A percentile compares a stretch with the other conserved stretches of the same genome.
These are phyloP conservation scores for Oopsacas minuta DNA, from an alignment of 37 sponge, comb jelly and placozoan genomes.

Conservation along the genomic window DNA sequence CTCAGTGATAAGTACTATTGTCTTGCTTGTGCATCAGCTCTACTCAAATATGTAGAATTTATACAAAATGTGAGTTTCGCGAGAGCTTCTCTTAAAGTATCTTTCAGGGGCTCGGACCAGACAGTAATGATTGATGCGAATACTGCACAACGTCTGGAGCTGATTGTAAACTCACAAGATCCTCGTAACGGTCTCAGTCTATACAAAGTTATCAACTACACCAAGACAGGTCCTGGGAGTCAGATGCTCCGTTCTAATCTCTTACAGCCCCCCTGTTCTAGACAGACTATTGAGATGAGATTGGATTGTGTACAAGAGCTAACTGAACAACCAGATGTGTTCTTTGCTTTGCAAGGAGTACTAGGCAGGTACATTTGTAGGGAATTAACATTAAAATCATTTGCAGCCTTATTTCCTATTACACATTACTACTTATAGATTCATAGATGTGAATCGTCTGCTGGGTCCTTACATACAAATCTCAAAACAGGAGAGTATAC, in stretches of 20 bases:
- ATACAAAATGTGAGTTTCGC: constrained; percentile 88
- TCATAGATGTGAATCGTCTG: constrained; percentile 82
- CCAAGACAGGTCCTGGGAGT: constrained; percentile 77
- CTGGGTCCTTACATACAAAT: constrained; percentile 70
- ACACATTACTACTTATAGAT: constrained; percentile 21
- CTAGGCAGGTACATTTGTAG: not conserved
- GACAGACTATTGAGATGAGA: constrained; percentile 69
- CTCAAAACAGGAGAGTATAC: constrained; percentile 77
- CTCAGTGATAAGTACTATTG: constrained; percentile 74
- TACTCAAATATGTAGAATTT: constrained; percentile 92
- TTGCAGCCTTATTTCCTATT: no score
- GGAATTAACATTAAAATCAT: no score
- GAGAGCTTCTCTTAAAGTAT: constrained; percentile 51
- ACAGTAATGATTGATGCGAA: constrained; percentile 81
- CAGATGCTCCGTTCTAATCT: constrained; percentile 74
- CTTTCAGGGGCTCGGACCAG: constrained; percentile 69
- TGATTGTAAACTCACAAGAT: constrained; percentile 59
- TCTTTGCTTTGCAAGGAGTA: not conserved
- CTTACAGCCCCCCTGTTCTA: constrained; percentile 79
- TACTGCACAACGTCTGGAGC: constrained; percentile 79
- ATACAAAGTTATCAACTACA: constrained; percentile 75
- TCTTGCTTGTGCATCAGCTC: constrained; percentile 75
- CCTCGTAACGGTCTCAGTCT: constrained; percentile 44
- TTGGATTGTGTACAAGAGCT: constrained; percentile 74
- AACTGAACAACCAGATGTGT: constrained; percentile 1